Evolutionary conservation across 1,140 invertebrate genomes (phyloP).

Genomic region (Cydia splendana): DNA sequence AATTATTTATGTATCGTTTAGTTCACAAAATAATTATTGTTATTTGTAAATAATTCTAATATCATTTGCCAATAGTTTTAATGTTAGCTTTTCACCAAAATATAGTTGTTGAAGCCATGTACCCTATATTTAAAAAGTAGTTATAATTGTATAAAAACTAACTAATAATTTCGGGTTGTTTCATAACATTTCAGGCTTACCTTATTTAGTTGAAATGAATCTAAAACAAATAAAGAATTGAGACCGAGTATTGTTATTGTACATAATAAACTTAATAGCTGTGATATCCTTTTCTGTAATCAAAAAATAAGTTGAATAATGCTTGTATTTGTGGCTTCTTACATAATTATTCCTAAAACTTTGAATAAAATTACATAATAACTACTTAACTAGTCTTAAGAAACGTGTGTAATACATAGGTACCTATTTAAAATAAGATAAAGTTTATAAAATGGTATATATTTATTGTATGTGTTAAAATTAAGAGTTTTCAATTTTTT

Average conservation of each 20-base stretch:
- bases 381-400: conserved; percentile 75
- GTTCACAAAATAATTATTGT: conserved; percentile 38
- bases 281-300: conserved; percentile 66
- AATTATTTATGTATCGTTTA: conserved; percentile 2
- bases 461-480: conserved; percentile 74
- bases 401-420: conserved; percentile 56
- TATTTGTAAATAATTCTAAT: conserved; percentile 53
- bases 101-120: conserved; percentile 57
- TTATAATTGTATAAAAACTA: conserved; percentile 21
- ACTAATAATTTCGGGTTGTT: not conserved
- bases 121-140: conserved; percentile 42
- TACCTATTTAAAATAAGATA: conserved; percentile 53
- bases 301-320: conserved; percentile 24
- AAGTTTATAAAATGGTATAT: conserved; percentile 56
- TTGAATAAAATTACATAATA: conserved; percentile 43
- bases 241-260: conserved; percentile 39
- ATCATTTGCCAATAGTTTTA: conserved; percentile 68
- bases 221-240: conserved; percentile 36
- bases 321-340: conserved; percentile 13
- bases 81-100: conserved; percentile 76
- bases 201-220: not conserved
- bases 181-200: conserved; percentile 14
- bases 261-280: conserved; percentile 69
- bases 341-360: conserved; percentile 46
- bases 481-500: conserved; percentile 50